phyloP scores from a whole-genome alignment of 2,797 vertebrate species.

The Rhinichthys osculus region DNA sequence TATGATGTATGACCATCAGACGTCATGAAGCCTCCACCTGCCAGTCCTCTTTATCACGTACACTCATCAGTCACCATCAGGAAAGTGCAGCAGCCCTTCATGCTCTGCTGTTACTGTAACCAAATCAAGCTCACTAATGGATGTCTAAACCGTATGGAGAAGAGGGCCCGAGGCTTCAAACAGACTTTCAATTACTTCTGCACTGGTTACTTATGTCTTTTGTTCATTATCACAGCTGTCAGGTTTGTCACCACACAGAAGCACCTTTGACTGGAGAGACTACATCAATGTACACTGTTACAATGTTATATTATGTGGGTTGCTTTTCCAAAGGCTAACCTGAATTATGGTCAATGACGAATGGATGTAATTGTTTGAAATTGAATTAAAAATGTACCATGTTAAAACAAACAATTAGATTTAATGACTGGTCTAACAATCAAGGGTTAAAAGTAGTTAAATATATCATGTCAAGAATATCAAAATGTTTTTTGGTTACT shows the following conservation, averaged over 20 bases:
- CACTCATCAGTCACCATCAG: slow-evolving; percentile 35
- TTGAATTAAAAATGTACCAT: background rate
- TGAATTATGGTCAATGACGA: background rate
- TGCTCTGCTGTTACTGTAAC: slow-evolving; percentile 36
- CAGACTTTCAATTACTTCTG: slow-evolving; percentile 41
- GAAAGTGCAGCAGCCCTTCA: slow-evolving; percentile 36
- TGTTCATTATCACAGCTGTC: slow-evolving; percentile 29
- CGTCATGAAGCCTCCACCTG: background rate
- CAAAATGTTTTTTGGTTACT: too few species aligned
- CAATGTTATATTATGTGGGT: background rate
- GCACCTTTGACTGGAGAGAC: slow-evolving; percentile 2
- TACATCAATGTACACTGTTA: background rate
- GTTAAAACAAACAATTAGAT: background rate
- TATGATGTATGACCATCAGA: background rate
- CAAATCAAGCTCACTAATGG: slow-evolving; percentile 54
- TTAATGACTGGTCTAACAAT: background rate
- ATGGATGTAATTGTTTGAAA: background rate
- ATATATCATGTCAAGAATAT: background rate
- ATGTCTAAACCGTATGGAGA: slow-evolving; percentile 27
- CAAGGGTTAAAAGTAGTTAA: background rate
- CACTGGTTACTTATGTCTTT: slow-evolving; percentile 30
- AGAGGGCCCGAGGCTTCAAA: slow-evolving; percentile 45
- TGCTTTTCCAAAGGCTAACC: background rate
- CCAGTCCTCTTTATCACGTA: slow-evolving; percentile 52
- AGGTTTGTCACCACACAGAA: slow-evolving; percentile 6